Conservation (phyloP, 23 tunicate genomes). For the Trididemnum clinides region DNA sequence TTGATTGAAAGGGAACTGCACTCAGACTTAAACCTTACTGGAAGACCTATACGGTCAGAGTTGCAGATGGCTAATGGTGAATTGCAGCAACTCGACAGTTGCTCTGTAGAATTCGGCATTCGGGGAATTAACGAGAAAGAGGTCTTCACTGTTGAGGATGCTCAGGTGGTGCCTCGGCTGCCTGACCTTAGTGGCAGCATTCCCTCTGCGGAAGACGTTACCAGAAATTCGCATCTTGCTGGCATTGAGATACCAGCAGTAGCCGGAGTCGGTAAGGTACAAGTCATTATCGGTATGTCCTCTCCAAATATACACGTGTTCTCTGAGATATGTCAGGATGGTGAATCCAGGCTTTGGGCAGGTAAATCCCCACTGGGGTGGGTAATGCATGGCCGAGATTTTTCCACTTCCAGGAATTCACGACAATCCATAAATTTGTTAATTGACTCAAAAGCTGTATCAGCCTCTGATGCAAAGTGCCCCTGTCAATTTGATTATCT, state of each 20-base stretch:
- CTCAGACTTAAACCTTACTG: background rate
- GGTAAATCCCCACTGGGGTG: conserved; percentile 1
- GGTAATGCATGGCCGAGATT: conserved; percentile 13
- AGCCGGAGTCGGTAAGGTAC: background rate
- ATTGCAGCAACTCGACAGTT: background rate
- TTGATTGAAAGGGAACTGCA: background rate
- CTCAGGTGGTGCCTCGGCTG: background rate
- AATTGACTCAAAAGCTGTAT: background rate
- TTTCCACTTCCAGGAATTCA: background rate
- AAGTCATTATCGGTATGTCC: background rate
- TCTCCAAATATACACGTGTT: background rate
- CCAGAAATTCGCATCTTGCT: background rate
- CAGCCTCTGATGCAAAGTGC: background rate
- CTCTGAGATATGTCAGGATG: conserved; percentile 21
- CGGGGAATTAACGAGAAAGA: background rate
- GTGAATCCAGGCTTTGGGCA: background rate
- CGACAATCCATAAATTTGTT: background rate
- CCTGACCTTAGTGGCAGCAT: conserved; percentile 7
- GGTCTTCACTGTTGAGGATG: background rate
- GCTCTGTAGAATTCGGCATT: background rate
- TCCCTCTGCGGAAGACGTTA: background rate
- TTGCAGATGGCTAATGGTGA: conserved; percentile 12
- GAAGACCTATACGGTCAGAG: background rate
- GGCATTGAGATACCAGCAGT: no score
- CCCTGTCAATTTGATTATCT: conserved; percentile 24